Evolutionary conservation across 2,888 invertebrate species (phyloP).

Genomic region (Platycheirus rosarum): DNA sequence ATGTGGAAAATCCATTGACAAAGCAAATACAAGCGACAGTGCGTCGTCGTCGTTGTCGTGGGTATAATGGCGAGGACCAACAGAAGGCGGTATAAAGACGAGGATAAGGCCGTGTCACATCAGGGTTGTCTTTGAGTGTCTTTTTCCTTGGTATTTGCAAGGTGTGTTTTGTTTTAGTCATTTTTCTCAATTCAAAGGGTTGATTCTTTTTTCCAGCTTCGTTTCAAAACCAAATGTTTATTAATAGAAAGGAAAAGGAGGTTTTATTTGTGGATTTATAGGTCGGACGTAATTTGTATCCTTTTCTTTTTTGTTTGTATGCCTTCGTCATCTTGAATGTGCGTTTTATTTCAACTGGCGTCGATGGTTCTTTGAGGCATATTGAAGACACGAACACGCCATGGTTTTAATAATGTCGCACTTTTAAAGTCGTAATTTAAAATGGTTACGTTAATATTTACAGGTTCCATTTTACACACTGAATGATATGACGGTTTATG

Average conservation of each 20-base stretch:
- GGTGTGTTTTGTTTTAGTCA: background rate
- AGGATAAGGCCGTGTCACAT: background rate
- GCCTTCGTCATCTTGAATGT: slow-evolving; percentile 19
- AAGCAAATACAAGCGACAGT: slow-evolving; percentile 46
- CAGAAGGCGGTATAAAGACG: slow-evolving; percentile 7
- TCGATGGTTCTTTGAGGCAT: slow-evolving; percentile 42
- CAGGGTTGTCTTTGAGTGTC: slow-evolving; percentile 23
- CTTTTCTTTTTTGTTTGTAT: background rate
- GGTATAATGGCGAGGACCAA: slow-evolving; percentile 18
- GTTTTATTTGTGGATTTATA: slow-evolving; percentile 72
- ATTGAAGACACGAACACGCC: slow-evolving; percentile 25
- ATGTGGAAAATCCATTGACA: slow-evolving; percentile 70
- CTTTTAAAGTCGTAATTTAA: slow-evolving; percentile 45
- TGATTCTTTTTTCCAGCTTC: slow-evolving; percentile 1
- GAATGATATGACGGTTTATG: background rate
- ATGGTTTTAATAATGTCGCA: slow-evolving; percentile 22
- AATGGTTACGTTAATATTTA: slow-evolving; percentile 12
- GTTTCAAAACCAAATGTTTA: slow-evolving; percentile 54
- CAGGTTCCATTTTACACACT: background rate
- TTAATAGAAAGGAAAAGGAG: slow-evolving; percentile 59
- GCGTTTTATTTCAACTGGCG: slow-evolving; percentile 60
- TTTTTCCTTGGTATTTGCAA: slow-evolving; percentile 29
- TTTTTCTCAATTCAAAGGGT: slow-evolving; percentile 3
- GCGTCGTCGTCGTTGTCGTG: slow-evolving; percentile 8
- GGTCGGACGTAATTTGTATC: slow-evolving; percentile 64